Evolutionary conservation across 2,113 vertebrate genomes (phyloP), one percentile per base, ranked within the genome.

Genomic region (Macrotis lagotis): DNA sequence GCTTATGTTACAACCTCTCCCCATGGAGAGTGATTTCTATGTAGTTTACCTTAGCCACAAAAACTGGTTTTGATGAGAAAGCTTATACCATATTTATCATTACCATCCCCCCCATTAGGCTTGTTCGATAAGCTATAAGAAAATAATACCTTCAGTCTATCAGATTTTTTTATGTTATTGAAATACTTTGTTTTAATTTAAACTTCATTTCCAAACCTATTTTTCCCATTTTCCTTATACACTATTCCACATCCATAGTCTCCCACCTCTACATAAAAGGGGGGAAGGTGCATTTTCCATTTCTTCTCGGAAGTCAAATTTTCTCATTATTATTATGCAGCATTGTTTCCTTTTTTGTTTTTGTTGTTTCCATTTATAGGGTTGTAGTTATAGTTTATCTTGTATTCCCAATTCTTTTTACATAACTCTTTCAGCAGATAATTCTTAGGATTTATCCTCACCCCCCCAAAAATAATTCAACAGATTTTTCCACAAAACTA

Each of bases 41-140:
- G 16, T 44, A 44, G 19, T 83, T 83, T 83, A 44, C 44, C 49
- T 92, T 44, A 26, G 83, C 6, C 44, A 48, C 88, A 92, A 44
- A 47, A 5, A 48, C n/a, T 74, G 55, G 93, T 92, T 55, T 91
- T 94, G 51, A 25, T 50, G 94, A 8, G 47, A 50, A 93, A 93
- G 74, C 50, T 48, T 91, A 22, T 51, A 25, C 16, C 31, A 28
- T 48, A 3, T 93, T 92, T 91, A 25, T 92, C 50, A 89, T 3
- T 26, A 37, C 55, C 89, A 92, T 74, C 11, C 31, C 28, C 28
- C 28, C 49, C 37, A 55, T 51, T 47, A 90, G 48, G 37, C 1
- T 9, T 88, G 47, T 88, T 51, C 51, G 24, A 0, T 90, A 51
- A 90, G 44, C 55, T 92, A 22, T 83, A 44, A 44, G 16, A 96